phyloP scores from a whole-genome alignment of 1,140 invertebrate species.

The Oryzaephilus surinamensis region DNA sequence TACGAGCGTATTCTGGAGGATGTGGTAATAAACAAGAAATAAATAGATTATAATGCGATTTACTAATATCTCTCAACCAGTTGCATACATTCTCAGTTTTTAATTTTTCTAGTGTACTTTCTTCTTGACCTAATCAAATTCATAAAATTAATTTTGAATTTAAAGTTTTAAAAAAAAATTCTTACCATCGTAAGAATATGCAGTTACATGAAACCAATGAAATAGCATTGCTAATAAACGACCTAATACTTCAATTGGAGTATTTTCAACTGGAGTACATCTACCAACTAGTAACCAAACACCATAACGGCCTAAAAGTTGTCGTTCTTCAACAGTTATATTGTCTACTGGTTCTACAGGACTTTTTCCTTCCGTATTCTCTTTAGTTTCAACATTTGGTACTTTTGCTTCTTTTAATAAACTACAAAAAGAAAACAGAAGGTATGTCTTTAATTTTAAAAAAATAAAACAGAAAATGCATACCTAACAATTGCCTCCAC shows the following conservation, averaged over 20 bases:
- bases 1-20: constrained; percentile 79
- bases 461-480: too few relatives aligned
- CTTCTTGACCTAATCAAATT: constrained; percentile 57
- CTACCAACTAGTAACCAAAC: constrained; percentile 94
- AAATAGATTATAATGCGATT: constrained; percentile 79
- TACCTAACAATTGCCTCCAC: constrained; percentile 95
- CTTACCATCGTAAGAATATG: constrained; percentile 86
- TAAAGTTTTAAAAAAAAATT: too few relatives aligned
- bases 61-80: constrained; percentile 80
- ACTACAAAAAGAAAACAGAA: constrained; percentile 30
- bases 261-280: constrained; percentile 74
- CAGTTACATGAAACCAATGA: constrained; percentile 98
- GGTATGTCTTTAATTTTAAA: not conserved
- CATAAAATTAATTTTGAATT: constrained; percentile 40
- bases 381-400: constrained; percentile 46
- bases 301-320: constrained; percentile 87
- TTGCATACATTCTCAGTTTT: constrained; percentile 87
- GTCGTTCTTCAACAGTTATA: constrained; percentile 66
- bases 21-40: constrained; percentile 76
- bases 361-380: constrained; percentile 28
- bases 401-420: constrained; percentile 72
- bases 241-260: constrained; percentile 82
- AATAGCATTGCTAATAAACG: constrained; percentile 91
- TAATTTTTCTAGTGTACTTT: constrained; percentile 79
- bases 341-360: constrained; percentile 40